phyloP scores from a whole-genome alignment of 2,113 vertebrate species.

The Dicerorhinus sumatrensis region DNA sequence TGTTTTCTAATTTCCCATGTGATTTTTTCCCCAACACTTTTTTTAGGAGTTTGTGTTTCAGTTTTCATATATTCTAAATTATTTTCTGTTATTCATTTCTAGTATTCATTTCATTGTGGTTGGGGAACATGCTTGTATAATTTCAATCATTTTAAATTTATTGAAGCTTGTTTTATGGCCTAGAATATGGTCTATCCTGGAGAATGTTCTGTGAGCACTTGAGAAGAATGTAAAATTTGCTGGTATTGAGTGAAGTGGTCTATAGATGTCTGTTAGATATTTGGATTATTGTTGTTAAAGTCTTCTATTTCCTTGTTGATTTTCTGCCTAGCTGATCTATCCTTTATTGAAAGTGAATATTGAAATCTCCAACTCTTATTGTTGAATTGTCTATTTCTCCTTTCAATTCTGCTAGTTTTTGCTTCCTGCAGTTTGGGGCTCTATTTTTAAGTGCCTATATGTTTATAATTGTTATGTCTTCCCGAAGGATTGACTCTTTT shows the following conservation, averaged over 20 bases:
- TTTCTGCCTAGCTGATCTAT: not conserved
- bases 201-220: not conserved
- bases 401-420: not conserved
- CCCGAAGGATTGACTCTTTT: not conserved
- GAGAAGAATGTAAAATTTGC: not conserved
- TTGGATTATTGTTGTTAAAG: not conserved
- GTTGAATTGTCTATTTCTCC: not conserved
- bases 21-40: not conserved
- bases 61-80: not conserved
- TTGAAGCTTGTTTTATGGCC: not conserved
- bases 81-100: not conserved
- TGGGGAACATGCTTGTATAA: not conserved
- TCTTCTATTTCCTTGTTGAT: not conserved
- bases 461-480: not conserved
- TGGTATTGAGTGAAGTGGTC: not conserved
- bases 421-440: not conserved
- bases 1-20: not conserved
- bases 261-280: not conserved
- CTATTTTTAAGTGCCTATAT: not conserved
- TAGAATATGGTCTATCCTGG: not conserved
- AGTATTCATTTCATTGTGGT: not conserved
- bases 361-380: not conserved
- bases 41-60: not conserved
- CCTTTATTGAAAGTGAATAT: not conserved
- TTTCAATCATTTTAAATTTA: conserved; percentile 28